phyloP scores from a whole-genome alignment of 2,113 vertebrate genomes.

The Glaucidium brasilianum region DNA sequence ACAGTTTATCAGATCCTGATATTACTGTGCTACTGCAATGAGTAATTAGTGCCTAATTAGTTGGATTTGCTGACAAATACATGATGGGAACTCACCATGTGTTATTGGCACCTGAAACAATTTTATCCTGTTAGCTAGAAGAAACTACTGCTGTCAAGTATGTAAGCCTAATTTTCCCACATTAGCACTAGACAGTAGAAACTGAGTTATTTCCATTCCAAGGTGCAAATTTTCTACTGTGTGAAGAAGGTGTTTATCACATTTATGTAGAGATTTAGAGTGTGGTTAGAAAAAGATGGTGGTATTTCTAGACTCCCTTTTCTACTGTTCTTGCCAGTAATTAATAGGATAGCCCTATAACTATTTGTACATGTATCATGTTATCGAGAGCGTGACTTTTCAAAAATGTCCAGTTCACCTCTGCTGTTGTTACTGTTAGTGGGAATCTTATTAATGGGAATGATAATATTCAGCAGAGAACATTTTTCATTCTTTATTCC shows the following conservation, averaged over 20 bases:
- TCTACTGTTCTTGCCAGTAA: background rate
- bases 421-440: background rate
- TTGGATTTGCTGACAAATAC: constrained; percentile 48
- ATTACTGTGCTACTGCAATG: background rate
- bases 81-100: background rate
- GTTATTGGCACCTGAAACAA: constrained; percentile 45
- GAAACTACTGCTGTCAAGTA: background rate
- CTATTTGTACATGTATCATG: background rate
- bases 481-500: background rate
- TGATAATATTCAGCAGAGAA: background rate
- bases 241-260: background rate
- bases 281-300: background rate
- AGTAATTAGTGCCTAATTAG: constrained; percentile 61
- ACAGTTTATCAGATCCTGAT: constrained; percentile 41
- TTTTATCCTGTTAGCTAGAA: background rate
- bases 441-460: background rate
- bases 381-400: background rate
- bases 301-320: background rate
- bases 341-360: background rate
- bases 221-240: background rate
- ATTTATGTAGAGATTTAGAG: background rate
- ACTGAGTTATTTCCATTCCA: constrained; percentile 35
- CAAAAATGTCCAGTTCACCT: background rate
- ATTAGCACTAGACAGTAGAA: background rate
- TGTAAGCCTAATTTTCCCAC: background rate